Percentiles rank a stretch among this genome's conserved stretches.
Conservation (phyloP, 2,888 invertebrate species). For the Euclidia mi region DNA sequence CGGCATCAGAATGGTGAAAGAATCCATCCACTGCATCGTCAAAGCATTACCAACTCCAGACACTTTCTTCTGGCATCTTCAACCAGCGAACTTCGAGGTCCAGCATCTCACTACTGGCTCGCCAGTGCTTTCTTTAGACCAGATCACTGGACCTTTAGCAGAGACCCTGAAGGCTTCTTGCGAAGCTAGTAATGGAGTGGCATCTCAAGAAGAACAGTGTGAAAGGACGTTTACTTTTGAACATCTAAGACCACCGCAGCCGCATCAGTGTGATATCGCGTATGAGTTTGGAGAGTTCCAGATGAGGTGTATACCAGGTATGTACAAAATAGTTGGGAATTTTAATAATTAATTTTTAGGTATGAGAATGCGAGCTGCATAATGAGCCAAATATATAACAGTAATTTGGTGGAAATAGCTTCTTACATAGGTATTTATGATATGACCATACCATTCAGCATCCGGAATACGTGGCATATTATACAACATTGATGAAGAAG, state of each 20-base stretch:
- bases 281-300: slow-evolving; percentile 84
- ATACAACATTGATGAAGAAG: too few species aligned
- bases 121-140: slow-evolving; percentile 74
- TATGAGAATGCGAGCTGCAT: too few species aligned
- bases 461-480: too few species aligned
- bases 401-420: too few species aligned
- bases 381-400: too few species aligned
- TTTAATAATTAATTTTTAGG: too few species aligned
- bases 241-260: slow-evolving; percentile 78
- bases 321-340: not conserved
- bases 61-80: slow-evolving; percentile 84
- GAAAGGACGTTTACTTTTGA: slow-evolving; percentile 76
- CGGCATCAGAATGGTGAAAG: slow-evolving; percentile 77
- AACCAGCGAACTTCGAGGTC: slow-evolving; percentile 73
- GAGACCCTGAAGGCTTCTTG: slow-evolving; percentile 75
- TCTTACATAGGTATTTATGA: too few species aligned
- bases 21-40: slow-evolving; percentile 79
- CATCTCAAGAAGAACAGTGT: slow-evolving; percentile 79
- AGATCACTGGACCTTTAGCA: slow-evolving; percentile 78
- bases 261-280: slow-evolving; percentile 81
- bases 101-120: slow-evolving; percentile 84
- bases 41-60: slow-evolving; percentile 77
- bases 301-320: slow-evolving; percentile 85
- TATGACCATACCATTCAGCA: too few species aligned
- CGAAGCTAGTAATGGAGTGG: slow-evolving; percentile 82